A percentile compares a stretch with the other conserved stretches of the same genome.
phyloP scores from a whole-genome alignment of 2,113 vertebrate species.

The Epinephelus fuscoguttatus region DNA sequence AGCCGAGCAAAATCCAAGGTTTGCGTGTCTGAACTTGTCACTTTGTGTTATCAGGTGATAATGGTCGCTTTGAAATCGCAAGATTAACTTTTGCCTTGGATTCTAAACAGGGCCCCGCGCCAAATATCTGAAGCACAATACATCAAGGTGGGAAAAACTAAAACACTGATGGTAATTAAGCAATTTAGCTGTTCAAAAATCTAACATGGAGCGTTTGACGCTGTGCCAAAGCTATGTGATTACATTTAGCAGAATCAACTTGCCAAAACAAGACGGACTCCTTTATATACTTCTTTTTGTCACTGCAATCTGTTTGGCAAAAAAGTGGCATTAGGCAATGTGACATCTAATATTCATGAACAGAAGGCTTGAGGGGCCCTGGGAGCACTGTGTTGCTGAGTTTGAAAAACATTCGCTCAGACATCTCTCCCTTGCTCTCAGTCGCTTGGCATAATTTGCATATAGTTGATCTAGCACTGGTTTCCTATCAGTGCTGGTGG shows the following conservation, averaged over 20 bases:
- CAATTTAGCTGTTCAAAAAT: not conserved
- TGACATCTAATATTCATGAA: conserved; percentile 59
- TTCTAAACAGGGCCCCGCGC: not conserved
- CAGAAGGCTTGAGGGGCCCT: conserved; percentile 33
- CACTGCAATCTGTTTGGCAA: conserved; percentile 9
- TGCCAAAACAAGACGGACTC: conserved; percentile 11
- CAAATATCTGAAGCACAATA: conserved; percentile 3
- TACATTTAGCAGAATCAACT: conserved; percentile 2
- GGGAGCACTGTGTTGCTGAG: conserved; percentile 23
- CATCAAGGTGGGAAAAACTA: not conserved
- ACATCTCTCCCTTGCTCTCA: conserved; percentile 36
- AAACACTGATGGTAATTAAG: not conserved
- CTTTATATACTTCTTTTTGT: not conserved
- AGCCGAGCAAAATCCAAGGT: not conserved
- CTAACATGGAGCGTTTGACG: not conserved
- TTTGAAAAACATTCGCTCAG: conserved; percentile 50
- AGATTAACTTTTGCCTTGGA: not conserved
- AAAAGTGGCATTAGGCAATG: conserved; percentile 6
- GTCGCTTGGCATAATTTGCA: conserved; percentile 32
- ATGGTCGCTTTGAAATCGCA: conserved; percentile 18
- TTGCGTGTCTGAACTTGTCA: not conserved
- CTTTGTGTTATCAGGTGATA: conserved; percentile 24
- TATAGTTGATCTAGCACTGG: conserved; percentile 18
- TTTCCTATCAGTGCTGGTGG: conserved; percentile 27
- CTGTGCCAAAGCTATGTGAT: not conserved